Conservation (phyloP, 2,113 vertebrate genomes). For the Taurulus bubalis region DNA sequence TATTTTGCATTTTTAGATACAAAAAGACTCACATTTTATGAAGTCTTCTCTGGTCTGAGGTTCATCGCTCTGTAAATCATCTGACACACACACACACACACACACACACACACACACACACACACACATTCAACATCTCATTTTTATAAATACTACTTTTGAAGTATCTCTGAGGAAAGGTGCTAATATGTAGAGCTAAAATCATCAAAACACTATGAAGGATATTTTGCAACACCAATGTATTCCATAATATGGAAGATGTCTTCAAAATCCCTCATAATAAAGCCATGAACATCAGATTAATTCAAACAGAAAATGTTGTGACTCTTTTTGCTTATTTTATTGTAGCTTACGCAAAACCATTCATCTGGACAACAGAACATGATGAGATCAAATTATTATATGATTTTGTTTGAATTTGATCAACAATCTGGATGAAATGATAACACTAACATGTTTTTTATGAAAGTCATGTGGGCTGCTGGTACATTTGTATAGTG, state of each 20-base stretch:
- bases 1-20: not conserved
- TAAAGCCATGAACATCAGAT: not conserved
- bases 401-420: not conserved
- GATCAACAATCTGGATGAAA: not conserved
- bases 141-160: not conserved
- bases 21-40: slow-evolving; percentile 34
- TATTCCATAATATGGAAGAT: not conserved
- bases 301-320: not conserved
- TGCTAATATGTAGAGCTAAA: not conserved
- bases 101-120: not conserved
- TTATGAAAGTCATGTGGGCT: not conserved
- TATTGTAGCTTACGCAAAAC: not conserved
- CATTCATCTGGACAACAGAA: not conserved
- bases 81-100: slow-evolving; percentile 2
- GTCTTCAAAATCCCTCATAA: too few relatives aligned
- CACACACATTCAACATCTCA: not conserved
- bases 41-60: slow-evolving; percentile 36
- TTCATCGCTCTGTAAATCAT: slow-evolving; percentile 7
- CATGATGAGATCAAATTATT: not conserved
- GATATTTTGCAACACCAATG: not conserved
- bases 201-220: not conserved
- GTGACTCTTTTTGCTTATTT: too few relatives aligned
- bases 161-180: not conserved
- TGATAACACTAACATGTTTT: not conserved
- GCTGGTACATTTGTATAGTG: not conserved